Evolutionary conservation across 2,113 vertebrate species (phyloP).

Genomic region (Mixornis gularis): DNA sequence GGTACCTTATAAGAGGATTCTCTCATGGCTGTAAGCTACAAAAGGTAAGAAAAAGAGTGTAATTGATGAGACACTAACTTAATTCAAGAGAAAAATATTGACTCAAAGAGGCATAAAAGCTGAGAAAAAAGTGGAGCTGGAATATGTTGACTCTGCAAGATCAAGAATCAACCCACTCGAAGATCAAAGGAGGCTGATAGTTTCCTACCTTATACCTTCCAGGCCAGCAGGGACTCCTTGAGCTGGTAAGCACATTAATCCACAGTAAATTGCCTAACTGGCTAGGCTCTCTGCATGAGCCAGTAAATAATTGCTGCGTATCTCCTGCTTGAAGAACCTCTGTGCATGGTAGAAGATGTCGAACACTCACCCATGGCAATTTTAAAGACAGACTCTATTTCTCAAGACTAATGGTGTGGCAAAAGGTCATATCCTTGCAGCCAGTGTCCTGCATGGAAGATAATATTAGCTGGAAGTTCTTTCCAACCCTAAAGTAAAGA

Average conservation of each 20-base stretch:
- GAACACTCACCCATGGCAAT: neutral
- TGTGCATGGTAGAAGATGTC: neutral
- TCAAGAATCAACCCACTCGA: neutral
- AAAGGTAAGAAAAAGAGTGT: neutral
- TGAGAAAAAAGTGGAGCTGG: neutral
- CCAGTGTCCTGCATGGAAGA: neutral
- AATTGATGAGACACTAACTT: neutral
- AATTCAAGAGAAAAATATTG: neutral
- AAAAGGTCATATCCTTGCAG: neutral
- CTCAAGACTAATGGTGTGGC: neutral
- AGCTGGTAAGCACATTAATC: neutral
- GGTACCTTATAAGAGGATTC: neutral
- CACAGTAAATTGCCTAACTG: neutral
- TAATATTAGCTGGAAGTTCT: neutral
- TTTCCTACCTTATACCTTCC: neutral
- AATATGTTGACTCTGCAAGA: neutral
- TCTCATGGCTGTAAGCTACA: neutral
- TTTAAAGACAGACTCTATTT: neutral
- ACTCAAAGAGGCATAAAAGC: neutral
- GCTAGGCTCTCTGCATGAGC: neutral
- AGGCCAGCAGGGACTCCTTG: neutral
- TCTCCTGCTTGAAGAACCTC: neutral
- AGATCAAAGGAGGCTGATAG: neutral
- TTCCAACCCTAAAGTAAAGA: neutral
- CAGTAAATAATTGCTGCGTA: neutral